Base-by-base conservation (phyloP, 2,113 vertebrate species). In the Orthonyx spaldingii region DNA sequence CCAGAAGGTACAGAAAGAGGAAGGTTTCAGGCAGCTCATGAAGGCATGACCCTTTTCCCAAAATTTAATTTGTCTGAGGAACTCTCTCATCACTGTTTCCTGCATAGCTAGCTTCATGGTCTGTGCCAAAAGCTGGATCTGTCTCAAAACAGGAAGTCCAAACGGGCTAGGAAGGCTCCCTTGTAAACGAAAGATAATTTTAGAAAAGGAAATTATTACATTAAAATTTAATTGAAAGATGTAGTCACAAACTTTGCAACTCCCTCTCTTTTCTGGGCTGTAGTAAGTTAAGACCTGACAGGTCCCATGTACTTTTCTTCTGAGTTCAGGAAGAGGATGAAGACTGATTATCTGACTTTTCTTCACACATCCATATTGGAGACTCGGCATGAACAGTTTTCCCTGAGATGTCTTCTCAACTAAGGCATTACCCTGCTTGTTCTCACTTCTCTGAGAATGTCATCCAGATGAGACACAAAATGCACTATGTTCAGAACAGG, bases 81-180 rank as follows among this genome's bases (percentile, higher is more conserved):
- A 35, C 8, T 7, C 4, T 55, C 6, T 84, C 18, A 3, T 9
- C n/a, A 4, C 47, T 11, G 17, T 32, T 81, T 82, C 57, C 32
- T 33, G 19, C 23, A 33, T 0, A 53, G 39, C 13, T 70, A 8
- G 44, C 11, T 42, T 35, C 1, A 0, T 35, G 39, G 4, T 35
- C 53, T 76, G 11, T 24, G 33, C 27, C 2, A 3, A 86, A 63
- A 64, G 13, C 9, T 52, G 49, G 1, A 56, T 52, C 10, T 50
- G 11, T 30, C 80, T 84, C 27, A 47, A 86, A 86, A 46, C 18
- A 53, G 24, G 41, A 69, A 79, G 20, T 69, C 60, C 55, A 72
- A 65, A 42, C 1, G 3, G 18, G 12, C 1, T 56, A 46, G 37
- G 32, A 69, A 32, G 7, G 66, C 4, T 69, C 16, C 33, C 22